Conservation (phyloP, 2,888 invertebrate species). For the Microchrysa polita region DNA sequence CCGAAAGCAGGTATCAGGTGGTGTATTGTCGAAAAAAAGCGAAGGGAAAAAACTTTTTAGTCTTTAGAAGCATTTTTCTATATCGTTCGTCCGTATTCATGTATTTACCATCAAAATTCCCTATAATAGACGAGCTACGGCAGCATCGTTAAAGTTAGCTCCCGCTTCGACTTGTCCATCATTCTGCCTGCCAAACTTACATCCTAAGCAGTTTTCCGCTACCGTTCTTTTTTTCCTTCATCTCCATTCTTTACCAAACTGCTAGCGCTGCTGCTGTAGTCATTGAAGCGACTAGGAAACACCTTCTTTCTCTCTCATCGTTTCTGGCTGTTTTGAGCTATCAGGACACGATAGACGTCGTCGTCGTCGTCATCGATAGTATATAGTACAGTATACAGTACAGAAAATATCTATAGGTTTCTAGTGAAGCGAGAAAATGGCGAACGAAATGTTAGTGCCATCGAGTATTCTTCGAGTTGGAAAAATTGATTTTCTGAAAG, state of each 20-base stretch:
- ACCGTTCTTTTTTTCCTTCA: too few species aligned
- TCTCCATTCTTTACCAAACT: too few species aligned
- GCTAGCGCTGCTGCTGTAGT: too few species aligned
- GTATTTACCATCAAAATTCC: constrained; percentile 1
- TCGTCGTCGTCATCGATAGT: too few species aligned
- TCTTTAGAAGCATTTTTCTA: constrained; percentile 28
- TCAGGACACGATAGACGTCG: too few species aligned
- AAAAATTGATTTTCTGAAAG: constrained; percentile 43
- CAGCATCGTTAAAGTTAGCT: constrained; percentile 2
- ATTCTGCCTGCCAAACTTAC: not conserved
- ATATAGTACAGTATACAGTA: too few species aligned
- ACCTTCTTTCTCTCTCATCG: too few species aligned
- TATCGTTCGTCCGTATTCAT: constrained; percentile 18
- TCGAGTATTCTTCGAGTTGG: constrained; percentile 36
- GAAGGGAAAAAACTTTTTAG: constrained; percentile 4
- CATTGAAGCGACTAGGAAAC: too few species aligned
- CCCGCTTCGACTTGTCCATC: not conserved
- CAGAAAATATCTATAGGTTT: too few species aligned
- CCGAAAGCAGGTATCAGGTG: constrained; percentile 20
- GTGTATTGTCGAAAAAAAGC: not conserved
- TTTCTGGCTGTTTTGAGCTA: too few species aligned
- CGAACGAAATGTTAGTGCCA: constrained; percentile 4
- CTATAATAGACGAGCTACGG: not conserved
- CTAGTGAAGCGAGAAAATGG: constrained; percentile 17
- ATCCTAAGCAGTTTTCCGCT: not conserved